Percentiles rank a stretch among this genome's conserved stretches.
These are phyloP conservation scores for Synergus itoensis DNA, from an alignment of 2,888 invertebrate species.

Conservation along the genomic window DNA sequence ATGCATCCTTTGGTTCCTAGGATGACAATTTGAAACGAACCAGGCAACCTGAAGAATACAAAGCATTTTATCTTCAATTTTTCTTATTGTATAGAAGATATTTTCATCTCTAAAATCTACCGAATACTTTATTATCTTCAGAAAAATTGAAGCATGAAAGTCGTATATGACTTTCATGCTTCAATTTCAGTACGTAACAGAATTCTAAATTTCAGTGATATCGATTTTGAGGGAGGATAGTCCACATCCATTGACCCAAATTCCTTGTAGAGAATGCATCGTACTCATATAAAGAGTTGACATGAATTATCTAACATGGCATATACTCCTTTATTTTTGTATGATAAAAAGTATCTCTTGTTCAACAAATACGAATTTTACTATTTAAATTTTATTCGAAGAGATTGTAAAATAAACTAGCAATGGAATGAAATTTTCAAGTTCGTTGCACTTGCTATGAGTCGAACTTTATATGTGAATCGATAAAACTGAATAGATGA, in stretches of 20 bases:
- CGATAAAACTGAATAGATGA: constrained; percentile 7
- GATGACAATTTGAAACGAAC: constrained; percentile 99
- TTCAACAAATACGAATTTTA: background rate
- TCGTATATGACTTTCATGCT: no score
- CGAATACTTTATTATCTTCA: no score
- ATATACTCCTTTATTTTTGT: background rate
- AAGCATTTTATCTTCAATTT: background rate
- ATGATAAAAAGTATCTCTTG: background rate
- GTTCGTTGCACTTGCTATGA: background rate
- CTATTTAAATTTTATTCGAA: background rate
- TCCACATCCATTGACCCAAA: constrained; percentile 20
- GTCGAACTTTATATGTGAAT: background rate
- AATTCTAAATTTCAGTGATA: constrained; percentile 6
- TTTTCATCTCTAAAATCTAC: no score
- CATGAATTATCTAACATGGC: background rate
- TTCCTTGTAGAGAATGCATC: background rate
- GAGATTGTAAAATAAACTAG: background rate
- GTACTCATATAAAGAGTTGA: background rate
- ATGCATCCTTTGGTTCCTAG: constrained; percentile 92
- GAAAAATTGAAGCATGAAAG: no score
- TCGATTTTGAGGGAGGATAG: constrained; percentile 10
- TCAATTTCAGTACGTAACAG: background rate
- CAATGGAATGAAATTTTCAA: background rate
- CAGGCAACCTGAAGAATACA: constrained; percentile 86
- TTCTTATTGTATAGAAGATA: background rate